Base-by-base conservation (phyloP, 2,888 invertebrate species). In the Chrysina gloriosa region DNA sequence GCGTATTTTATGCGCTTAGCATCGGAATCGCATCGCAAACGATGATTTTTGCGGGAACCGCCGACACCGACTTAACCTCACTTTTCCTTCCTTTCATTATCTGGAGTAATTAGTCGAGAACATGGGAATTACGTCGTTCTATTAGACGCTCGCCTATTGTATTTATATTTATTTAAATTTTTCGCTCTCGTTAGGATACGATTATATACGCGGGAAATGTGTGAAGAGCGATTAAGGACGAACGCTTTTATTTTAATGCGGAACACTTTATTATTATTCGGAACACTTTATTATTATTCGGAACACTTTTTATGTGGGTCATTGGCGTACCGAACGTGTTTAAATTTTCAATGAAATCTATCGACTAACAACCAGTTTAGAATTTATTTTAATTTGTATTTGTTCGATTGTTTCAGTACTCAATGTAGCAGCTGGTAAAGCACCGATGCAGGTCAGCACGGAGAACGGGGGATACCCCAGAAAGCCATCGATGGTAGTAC, bases 381-480 rank as follows among this genome's bases (percentile, higher is more conserved):
- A n/a, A n/a, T n/a, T n/a, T n/a, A n/a, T n/a, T n/a, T n/a, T n/a
- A n/a, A n/a, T n/a, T 63, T 63, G 7, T 63, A n/a, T n/a, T n/a
- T 11, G 61, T 76, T 76, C 75, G 70, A 67, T 86, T 16, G 19
- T 42, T 85, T 0, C 88, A 96, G 96, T 96, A 31, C 83, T 96
- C 52, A 96, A 96, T 84, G 96, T 96, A 68, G 96, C 96, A 0
- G 95, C 95, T 1, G 96, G 96, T 27, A 96, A 96, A 82, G 96
- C 96, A 0, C 95, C 96, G 0, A 96, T 96, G 96, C 96, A 96
- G 83, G 91, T 91, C 3, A 94, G 93, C 67, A 93, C 92, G 0
- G 90, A 92, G 47, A 89, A 89, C 1, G 89, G 90, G 7, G 96
- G 9, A 92, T 94, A 7, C 95, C 96, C 0, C 96, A 96, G 81